A percentile compares a stretch with the other conserved stretches of the same genome.
Evolutionary conservation across 2,888 invertebrate genomes (phyloP).

Genomic region (Euzetes globulus): DNA sequence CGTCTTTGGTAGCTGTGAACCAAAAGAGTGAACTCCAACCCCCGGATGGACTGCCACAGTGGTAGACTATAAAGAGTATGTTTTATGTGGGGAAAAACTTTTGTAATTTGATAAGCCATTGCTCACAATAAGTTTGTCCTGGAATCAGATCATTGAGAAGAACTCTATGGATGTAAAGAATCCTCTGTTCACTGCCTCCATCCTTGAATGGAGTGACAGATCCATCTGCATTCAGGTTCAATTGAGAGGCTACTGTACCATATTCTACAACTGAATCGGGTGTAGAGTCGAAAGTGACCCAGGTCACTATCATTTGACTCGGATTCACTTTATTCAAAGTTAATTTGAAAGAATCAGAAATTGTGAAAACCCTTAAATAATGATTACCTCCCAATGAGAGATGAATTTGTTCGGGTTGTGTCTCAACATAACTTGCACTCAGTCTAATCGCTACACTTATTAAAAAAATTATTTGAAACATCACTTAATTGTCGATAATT

Average conservation of each 20-base stretch:
- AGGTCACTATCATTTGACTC: conserved; percentile 43
- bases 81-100: neutral
- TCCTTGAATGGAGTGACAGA: conserved; percentile 57
- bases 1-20: conserved; percentile 44
- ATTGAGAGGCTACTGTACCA: conserved; percentile 37
- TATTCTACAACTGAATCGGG: conserved; percentile 41
- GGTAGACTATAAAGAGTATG: conserved; percentile 42
- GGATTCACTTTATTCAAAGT: conserved; percentile 34
- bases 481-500: too few species aligned
- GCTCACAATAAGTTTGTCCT: conserved; percentile 32
- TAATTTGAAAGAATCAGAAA: neutral
- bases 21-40: conserved; percentile 45
- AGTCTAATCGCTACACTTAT: too few species aligned
- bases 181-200: conserved; percentile 59
- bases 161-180: conserved; percentile 72
- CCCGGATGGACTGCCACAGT: conserved; percentile 42
- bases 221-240: conserved; percentile 35
- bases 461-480: too few species aligned
- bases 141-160: conserved; percentile 48
- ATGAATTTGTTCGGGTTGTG: conserved; percentile 41
- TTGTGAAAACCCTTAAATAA: neutral
- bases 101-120: too few species aligned
- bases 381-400: conserved; percentile 41
- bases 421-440: neutral
- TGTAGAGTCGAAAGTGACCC: conserved; percentile 43